Conservation (phyloP, 2,113 vertebrate species). For the Amblyornis subalaris region DNA sequence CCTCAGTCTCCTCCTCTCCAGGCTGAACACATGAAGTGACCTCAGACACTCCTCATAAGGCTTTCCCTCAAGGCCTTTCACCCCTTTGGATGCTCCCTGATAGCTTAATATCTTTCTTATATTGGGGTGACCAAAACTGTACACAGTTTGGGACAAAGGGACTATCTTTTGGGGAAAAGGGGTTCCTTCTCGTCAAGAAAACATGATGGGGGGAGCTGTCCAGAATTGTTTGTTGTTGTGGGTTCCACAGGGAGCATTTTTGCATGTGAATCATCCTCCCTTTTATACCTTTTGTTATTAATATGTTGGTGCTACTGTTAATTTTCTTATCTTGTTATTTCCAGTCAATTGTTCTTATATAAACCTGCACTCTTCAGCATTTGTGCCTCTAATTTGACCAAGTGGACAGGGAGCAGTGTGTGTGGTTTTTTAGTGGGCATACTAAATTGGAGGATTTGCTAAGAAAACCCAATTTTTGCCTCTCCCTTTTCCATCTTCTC, state of each 20-base stretch:
- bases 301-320: not conserved
- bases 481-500: not conserved
- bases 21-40: not conserved
- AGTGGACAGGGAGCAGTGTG: rapidly evolving
- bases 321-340: not conserved
- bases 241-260: not conserved
- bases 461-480: not conserved
- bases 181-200: not conserved
- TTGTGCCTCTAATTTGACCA: rapidly evolving
- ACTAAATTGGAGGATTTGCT: not conserved
- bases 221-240: not conserved
- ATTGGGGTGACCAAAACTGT: not conserved
- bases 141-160: not conserved
- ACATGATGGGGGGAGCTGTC: rapidly evolving
- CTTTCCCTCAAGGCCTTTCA: not conserved
- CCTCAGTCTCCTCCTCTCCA: not conserved
- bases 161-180: not conserved
- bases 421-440: not conserved
- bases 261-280: not conserved
- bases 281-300: not conserved
- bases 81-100: not conserved
- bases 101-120: not conserved
- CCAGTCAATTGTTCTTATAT: not conserved
- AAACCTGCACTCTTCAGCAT: not conserved
- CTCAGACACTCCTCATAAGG: not conserved